Conservation (phyloP, 2,797 vertebrate species). For the Meriones psammophilus region DNA sequence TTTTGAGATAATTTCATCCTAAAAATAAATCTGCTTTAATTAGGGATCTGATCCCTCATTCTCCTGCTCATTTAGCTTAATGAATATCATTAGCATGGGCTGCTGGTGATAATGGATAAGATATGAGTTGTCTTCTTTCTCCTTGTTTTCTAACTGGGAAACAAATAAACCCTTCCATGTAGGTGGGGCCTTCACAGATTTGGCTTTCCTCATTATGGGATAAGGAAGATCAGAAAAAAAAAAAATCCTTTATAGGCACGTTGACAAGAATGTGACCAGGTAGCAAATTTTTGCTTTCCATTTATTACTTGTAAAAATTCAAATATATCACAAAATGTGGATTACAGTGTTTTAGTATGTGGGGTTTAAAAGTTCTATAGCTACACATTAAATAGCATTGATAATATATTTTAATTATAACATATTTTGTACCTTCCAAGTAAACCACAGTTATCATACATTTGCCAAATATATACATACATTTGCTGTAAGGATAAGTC, state of each 20-base stretch:
- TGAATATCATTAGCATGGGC: slow-evolving; percentile 78
- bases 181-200: slow-evolving; percentile 8
- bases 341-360: neutral
- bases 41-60: slow-evolving; percentile 68
- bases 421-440: neutral
- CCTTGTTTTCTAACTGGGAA: slow-evolving; percentile 44
- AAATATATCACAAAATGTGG: neutral
- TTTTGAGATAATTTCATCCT: slow-evolving; percentile 75
- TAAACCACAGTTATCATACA: neutral
- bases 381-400: neutral
- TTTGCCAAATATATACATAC: neutral
- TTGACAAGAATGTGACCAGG: slow-evolving; percentile 18
- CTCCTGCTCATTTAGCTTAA: slow-evolving; percentile 79
- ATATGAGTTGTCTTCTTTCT: slow-evolving; percentile 57
- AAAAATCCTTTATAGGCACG: slow-evolving; percentile 15
- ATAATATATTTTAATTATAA: neutral
- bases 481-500: neutral
- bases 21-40: slow-evolving; percentile 83
- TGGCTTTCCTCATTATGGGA: neutral
- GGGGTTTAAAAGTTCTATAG: neutral
- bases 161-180: neutral
- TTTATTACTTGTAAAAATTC: slow-evolving; percentile 31
- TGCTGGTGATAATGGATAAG: slow-evolving; percentile 77
- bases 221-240: slow-evolving; percentile 22
- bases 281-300: slow-evolving; percentile 38